Evolutionary conservation across 2,797 vertebrate genomes (phyloP).

Genomic region (Parauchenoglanis punctatus): DNA sequence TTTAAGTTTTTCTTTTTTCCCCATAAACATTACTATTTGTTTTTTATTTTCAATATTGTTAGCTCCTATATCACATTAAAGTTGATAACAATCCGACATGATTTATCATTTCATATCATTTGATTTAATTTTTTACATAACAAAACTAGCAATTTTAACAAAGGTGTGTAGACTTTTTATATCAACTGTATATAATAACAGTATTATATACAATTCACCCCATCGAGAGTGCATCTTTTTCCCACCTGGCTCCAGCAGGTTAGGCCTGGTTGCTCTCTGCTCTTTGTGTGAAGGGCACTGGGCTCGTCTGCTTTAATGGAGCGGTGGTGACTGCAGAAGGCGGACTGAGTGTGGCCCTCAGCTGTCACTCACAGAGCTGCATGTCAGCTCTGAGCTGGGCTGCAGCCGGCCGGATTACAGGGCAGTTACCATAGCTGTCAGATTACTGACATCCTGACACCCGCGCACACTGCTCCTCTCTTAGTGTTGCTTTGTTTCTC

Average conservation of each 20-base stretch:
- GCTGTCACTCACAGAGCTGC: slow-evolving; percentile 97
- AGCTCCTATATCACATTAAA: not conserved
- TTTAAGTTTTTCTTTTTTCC: not conserved
- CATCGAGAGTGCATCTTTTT: slow-evolving; percentile 52
- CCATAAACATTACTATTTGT: not conserved
- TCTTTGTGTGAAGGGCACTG: slow-evolving; percentile 95
- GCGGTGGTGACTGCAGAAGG: slow-evolving; percentile 99
- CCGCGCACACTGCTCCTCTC: slow-evolving; percentile 93
- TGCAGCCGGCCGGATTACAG: slow-evolving; percentile 99
- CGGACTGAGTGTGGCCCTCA: slow-evolving; percentile 96
- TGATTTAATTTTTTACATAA: not conserved
- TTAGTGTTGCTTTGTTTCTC: slow-evolving; percentile 94
- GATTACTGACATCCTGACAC: slow-evolving; percentile 99
- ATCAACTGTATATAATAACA: not conserved
- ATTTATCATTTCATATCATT: not conserved
- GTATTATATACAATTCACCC: slow-evolving; percentile 8
- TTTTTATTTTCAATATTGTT: not conserved
- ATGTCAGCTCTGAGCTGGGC: slow-evolving; percentile 97
- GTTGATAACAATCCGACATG: not conserved
- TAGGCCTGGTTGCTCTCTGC: slow-evolving; percentile 48
- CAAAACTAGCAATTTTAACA: not conserved
- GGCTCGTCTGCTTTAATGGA: slow-evolving; percentile 99
- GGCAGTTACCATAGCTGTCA: slow-evolving; percentile 99
- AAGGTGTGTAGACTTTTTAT: not conserved
- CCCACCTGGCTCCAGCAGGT: slow-evolving; percentile 41